Evolutionary conservation across 2,888 invertebrate genomes (phyloP).

Genomic region (Leptopilina drosophilae): DNA sequence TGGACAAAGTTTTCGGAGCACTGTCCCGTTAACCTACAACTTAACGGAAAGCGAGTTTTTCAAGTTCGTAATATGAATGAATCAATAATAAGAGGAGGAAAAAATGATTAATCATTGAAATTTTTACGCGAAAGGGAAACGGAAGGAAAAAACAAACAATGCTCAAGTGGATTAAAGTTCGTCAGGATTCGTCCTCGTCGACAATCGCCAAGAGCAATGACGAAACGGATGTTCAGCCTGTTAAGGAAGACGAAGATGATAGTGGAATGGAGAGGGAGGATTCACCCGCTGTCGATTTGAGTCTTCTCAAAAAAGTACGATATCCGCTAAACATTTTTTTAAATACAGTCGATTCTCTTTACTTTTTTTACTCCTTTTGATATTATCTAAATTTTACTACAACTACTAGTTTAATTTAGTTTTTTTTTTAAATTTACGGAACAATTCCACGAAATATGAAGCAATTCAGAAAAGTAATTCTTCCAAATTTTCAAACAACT

Average conservation of each 20-base stretch:
- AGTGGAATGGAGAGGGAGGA: conserved; percentile 74
- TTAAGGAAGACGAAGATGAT: conserved; percentile 70
- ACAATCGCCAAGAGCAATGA: conserved; percentile 41
- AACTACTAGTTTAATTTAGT: no score
- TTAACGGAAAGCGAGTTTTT: conserved; percentile 20
- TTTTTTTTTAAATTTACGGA: no score
- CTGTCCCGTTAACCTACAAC: conserved; percentile 38
- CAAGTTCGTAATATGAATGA: conserved; percentile 3
- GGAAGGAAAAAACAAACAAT: conserved; percentile 61
- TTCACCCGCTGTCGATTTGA: conserved; percentile 68
- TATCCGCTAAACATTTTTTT: conserved; percentile 1
- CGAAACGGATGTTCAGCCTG: conserved; percentile 48
- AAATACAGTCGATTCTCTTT: no score
- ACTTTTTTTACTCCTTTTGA: no score
- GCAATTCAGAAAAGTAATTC: no score
- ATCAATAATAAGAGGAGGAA: not conserved
- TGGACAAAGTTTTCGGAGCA: conserved; percentile 16
- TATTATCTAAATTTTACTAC: no score
- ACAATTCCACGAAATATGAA: no score
- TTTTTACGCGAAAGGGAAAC: not conserved
- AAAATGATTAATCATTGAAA: not conserved
- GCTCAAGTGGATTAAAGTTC: conserved; percentile 76
- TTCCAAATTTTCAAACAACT: not conserved
- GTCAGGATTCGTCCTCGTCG: conserved; percentile 66
- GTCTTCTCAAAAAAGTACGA: conserved; percentile 73